These are phyloP conservation scores for Podiceps cristatus DNA, from an alignment of 2,113 vertebrate species.

Conservation along the genomic window DNA sequence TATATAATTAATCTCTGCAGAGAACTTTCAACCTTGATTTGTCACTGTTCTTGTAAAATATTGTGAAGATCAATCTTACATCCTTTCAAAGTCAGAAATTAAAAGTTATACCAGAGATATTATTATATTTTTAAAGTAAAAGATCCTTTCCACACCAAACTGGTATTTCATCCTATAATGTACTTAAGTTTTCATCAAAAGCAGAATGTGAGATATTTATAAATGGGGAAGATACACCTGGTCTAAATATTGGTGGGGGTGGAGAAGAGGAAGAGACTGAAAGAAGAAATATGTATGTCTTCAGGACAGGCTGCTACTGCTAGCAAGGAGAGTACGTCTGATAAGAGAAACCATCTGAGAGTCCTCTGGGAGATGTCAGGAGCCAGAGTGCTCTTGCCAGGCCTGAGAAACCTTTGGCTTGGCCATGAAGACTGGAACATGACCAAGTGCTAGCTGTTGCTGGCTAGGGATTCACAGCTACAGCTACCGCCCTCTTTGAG, in stretches of 20 bases:
- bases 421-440: neutral
- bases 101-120: neutral
- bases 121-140: neutral
- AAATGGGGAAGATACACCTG: neutral
- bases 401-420: neutral
- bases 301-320: neutral
- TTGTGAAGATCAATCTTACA: neutral
- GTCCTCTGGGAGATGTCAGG: neutral
- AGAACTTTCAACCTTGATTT: neutral
- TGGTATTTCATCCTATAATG: neutral
- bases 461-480: neutral
- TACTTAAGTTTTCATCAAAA: neutral
- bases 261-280: neutral
- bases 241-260: neutral
- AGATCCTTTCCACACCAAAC: neutral
- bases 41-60: neutral
- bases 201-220: neutral
- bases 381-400: neutral
- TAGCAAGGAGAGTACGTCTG: neutral
- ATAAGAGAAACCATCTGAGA: neutral
- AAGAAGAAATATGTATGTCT: neutral
- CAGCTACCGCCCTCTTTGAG: accelerated
- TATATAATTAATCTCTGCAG: neutral
- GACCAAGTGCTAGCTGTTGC: neutral
- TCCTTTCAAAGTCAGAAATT: neutral